phyloP scores from a whole-genome alignment of 1,140 invertebrate genomes.

The Sinella curviseta region DNA sequence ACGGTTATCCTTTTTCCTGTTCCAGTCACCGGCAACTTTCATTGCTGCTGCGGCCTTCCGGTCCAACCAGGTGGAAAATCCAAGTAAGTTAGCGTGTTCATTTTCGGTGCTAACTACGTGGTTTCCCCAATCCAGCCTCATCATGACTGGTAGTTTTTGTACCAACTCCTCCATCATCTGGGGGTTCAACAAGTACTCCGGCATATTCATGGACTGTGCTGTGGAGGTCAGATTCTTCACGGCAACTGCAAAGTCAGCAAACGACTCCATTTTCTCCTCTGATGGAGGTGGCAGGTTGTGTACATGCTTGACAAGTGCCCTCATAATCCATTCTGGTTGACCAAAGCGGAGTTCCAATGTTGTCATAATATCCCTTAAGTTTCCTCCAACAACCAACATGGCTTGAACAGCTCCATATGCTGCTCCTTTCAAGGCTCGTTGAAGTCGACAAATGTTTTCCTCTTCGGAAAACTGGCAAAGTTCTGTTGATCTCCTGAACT shows the following conservation, averaged over 20 bases:
- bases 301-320: neutral
- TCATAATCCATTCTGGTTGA: neutral
- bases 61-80: neutral
- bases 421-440: neutral
- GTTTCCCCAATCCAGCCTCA: neutral
- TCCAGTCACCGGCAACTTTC: neutral
- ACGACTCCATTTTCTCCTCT: neutral
- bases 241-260: neutral
- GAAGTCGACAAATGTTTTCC: conserved; percentile 7
- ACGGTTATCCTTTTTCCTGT: neutral
- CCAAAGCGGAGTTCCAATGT: neutral
- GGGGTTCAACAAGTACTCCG: conserved; percentile 5
- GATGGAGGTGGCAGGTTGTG: neutral
- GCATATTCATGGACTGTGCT: neutral
- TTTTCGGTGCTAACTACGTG: neutral
- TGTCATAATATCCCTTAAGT: neutral
- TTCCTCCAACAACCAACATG: neutral
- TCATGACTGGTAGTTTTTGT: neutral
- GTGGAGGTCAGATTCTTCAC: neutral
- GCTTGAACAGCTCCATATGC: neutral
- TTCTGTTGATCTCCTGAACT: neutral
- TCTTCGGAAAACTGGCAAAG: neutral
- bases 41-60: neutral
- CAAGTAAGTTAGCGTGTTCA: neutral
- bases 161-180: neutral